These are phyloP conservation scores for Leptocoma aspasia DNA, from an alignment of 2,113 vertebrate genomes.

Conservation along the genomic window DNA sequence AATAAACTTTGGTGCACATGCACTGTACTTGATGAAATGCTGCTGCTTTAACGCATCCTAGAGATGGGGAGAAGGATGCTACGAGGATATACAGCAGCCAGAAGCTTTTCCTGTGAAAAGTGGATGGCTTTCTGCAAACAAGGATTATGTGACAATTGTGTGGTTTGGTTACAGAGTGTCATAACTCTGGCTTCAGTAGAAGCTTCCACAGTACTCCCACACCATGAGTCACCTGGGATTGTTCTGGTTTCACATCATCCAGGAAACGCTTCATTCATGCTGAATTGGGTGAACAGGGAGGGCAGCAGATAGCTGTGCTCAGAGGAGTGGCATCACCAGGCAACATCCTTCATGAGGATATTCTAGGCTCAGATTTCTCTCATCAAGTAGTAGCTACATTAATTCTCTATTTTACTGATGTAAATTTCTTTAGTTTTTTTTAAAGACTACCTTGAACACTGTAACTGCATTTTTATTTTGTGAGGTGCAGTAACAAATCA, in stretches of 20 bases:
- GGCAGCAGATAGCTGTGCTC: conserved; percentile 1
- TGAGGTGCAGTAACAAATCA: not conserved
- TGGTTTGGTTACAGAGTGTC: not conserved
- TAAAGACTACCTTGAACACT: not conserved
- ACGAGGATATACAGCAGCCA: not conserved
- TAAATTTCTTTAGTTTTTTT: not conserved
- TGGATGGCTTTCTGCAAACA: not conserved
- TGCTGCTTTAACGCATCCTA: not conserved
- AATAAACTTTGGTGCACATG: not conserved
- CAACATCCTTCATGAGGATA: not conserved
- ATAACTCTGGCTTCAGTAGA: not conserved
- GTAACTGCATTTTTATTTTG: not conserved
- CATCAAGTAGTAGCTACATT: not conserved
- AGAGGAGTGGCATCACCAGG: not conserved
- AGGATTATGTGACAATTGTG: not conserved
- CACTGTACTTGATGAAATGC: not conserved
- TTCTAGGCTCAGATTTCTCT: not conserved
- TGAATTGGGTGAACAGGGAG: not conserved
- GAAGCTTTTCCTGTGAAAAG: not conserved
- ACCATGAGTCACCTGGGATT: conserved; percentile 34
- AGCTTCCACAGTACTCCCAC: not conserved
- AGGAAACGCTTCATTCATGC: conserved; percentile 9
- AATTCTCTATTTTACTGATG: not conserved
- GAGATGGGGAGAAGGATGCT: not conserved
- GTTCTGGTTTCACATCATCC: not conserved